Evolutionary conservation across 2,888 invertebrate species (phyloP).

Genomic region (Chouioia cunea): DNA sequence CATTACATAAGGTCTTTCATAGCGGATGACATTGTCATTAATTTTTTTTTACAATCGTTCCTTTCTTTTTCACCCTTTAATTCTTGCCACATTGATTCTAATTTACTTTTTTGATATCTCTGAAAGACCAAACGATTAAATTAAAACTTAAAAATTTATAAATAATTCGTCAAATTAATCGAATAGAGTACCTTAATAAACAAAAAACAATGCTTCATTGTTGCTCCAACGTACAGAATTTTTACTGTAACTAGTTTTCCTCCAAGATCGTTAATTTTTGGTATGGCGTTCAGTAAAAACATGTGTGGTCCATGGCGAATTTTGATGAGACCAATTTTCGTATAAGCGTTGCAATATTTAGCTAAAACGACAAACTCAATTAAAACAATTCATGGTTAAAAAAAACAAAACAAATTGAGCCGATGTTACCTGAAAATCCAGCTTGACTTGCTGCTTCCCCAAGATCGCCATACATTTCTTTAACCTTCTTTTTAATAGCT

Average conservation of each 20-base stretch:
- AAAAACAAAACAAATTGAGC: slow-evolving; percentile 23
- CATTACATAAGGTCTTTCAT: slow-evolving; percentile 61
- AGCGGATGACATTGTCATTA: slow-evolving; percentile 62
- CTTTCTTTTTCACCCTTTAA: slow-evolving; percentile 76
- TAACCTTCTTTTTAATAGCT: slow-evolving; percentile 75
- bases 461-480: slow-evolving; percentile 82
- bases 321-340: slow-evolving; percentile 81
- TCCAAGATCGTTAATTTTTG: slow-evolving; percentile 78
- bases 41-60: slow-evolving; percentile 69
- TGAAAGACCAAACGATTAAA: slow-evolving; percentile 58
- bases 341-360: slow-evolving; percentile 84
- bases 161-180: neutral
- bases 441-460: slow-evolving; percentile 79
- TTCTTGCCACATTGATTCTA: slow-evolving; percentile 75
- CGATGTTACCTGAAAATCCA: slow-evolving; percentile 73
- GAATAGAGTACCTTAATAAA: slow-evolving; percentile 71
- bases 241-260: slow-evolving; percentile 74
- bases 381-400: neutral
- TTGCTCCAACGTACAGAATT: slow-evolving; percentile 82
- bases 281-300: slow-evolving; percentile 78
- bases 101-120: slow-evolving; percentile 76
- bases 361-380: slow-evolving; percentile 62
- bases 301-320: slow-evolving; percentile 82
- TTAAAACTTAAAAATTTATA: neutral
- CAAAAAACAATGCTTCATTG: slow-evolving; percentile 83